Conservation (phyloP, 2,888 invertebrate genomes). For the Neoitamus cyanurus region DNA sequence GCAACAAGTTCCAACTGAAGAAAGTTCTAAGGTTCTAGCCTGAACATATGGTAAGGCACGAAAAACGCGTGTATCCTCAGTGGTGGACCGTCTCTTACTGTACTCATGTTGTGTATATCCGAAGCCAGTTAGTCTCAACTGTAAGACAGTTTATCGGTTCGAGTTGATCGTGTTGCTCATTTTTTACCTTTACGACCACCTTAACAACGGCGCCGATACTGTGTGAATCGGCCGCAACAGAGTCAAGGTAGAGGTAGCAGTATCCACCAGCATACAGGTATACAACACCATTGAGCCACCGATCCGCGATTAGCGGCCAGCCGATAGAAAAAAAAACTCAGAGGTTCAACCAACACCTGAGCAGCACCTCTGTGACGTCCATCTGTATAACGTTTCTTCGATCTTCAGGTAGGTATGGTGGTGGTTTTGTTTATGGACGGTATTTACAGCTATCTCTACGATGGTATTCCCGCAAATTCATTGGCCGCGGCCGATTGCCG, state of each 20-base stretch:
- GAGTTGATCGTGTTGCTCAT: constrained; percentile 10
- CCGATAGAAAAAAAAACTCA: background rate
- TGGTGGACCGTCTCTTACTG: constrained; percentile 67
- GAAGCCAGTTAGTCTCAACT: constrained; percentile 49
- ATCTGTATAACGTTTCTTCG: constrained; percentile 41
- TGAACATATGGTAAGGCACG: constrained; percentile 54
- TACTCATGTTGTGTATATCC: constrained; percentile 56
- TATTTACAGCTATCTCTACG: constrained; percentile 52
- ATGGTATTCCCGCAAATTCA: constrained; percentile 48
- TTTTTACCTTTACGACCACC: constrained; percentile 25
- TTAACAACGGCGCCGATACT: background rate
- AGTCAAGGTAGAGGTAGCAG: constrained; percentile 66
- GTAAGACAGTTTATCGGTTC: constrained; percentile 45
- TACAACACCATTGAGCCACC: background rate
- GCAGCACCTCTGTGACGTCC: constrained; percentile 26
- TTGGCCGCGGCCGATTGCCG: constrained; percentile 10
- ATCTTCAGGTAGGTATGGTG: background rate
- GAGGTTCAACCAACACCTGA: background rate
- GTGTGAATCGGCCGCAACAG: constrained; percentile 55
- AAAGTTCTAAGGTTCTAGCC: constrained; percentile 8
- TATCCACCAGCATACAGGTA: constrained; percentile 49
- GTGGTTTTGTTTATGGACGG: constrained; percentile 43
- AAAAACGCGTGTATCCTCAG: constrained; percentile 66
- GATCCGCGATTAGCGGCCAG: background rate
- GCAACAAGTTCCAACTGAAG: background rate